Conservation (phyloP, 92 coral and sea anemone species). For the Ricordea florida region DNA sequence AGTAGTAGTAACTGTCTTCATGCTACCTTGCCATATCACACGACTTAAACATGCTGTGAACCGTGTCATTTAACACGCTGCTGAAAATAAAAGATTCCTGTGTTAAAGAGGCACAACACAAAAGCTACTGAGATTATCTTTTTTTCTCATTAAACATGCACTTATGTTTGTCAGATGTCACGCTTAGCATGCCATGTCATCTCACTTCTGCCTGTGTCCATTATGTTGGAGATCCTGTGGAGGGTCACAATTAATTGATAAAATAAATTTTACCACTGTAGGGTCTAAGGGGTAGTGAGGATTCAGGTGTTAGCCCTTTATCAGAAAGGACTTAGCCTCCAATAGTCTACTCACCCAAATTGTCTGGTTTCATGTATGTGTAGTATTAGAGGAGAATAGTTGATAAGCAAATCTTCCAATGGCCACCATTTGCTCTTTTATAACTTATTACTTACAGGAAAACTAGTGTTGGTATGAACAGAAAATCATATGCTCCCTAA, state of each 20-base stretch:
- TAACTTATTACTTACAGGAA: not conserved
- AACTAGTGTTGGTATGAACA: not conserved
- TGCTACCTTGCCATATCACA: not conserved
- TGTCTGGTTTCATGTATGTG: too few relatives aligned
- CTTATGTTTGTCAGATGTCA: conserved; percentile 1
- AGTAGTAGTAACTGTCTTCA: not conserved
- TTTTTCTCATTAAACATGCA: conserved; percentile 7
- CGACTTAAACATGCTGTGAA: not conserved
- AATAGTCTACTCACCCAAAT: too few relatives aligned
- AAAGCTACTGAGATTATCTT: conserved; percentile 13
- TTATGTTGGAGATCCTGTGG: not conserved
- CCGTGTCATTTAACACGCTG: conserved; percentile 5
- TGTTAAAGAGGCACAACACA: conserved; percentile 13
- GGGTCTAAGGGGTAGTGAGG: too few relatives aligned
- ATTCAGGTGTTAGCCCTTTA: too few relatives aligned
- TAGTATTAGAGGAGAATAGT: too few relatives aligned
- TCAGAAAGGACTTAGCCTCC: too few relatives aligned
- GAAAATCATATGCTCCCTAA: not conserved
- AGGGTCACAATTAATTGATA: too few relatives aligned
- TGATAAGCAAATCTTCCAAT: too few relatives aligned
- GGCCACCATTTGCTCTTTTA: too few relatives aligned
- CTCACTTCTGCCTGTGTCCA: not conserved
- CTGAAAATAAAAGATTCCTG: not conserved
- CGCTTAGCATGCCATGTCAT: conserved; percentile 2
- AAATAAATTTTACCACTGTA: too few relatives aligned